These are phyloP conservation scores for Coregonus suidteri DNA, from an alignment of 2,797 vertebrate genomes.

Conservation along the genomic window DNA sequence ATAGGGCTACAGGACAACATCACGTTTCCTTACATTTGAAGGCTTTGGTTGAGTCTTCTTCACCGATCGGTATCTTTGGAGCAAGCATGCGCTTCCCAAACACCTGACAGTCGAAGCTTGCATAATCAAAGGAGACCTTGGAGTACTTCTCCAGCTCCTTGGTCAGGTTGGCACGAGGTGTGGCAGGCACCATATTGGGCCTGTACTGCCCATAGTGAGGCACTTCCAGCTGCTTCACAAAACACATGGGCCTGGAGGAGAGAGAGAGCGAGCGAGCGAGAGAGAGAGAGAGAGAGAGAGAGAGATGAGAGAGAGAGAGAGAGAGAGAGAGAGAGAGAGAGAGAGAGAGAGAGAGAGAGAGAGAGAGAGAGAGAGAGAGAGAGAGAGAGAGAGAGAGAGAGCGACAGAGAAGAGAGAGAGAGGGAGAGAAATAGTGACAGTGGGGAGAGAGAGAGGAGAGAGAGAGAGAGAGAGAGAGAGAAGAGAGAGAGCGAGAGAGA, in stretches of 20 bases:
- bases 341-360: slow-evolving; percentile 7
- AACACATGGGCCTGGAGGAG: slow-evolving; percentile 91
- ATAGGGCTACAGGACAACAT: neutral
- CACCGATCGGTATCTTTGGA: slow-evolving; percentile 96
- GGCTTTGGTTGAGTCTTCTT: slow-evolving; percentile 97
- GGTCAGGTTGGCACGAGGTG: slow-evolving; percentile 93
- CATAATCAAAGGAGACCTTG: slow-evolving; percentile 99
- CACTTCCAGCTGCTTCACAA: slow-evolving; percentile 96
- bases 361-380: slow-evolving; percentile 30
- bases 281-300: neutral
- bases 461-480: slow-evolving; percentile 20
- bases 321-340: slow-evolving; percentile 15
- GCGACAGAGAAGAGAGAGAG: neutral
- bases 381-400: slow-evolving; percentile 21
- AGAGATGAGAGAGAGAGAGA: slow-evolving; percentile 15
- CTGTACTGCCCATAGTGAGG: slow-evolving; percentile 92
- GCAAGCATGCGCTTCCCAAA: slow-evolving; percentile 97
- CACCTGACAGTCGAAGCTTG: slow-evolving; percentile 99
- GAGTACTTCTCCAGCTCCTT: slow-evolving; percentile 99
- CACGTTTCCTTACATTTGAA: slow-evolving; percentile 89
- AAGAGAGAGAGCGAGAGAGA: neutral
- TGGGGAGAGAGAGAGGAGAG: neutral
- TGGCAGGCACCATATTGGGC: slow-evolving; percentile 86
- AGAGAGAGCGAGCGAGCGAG: slow-evolving; percentile 15
- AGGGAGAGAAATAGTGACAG: neutral